Evolutionary conservation across 2,888 invertebrate genomes (phyloP).

Genomic region (Zonitis immaculata): DNA sequence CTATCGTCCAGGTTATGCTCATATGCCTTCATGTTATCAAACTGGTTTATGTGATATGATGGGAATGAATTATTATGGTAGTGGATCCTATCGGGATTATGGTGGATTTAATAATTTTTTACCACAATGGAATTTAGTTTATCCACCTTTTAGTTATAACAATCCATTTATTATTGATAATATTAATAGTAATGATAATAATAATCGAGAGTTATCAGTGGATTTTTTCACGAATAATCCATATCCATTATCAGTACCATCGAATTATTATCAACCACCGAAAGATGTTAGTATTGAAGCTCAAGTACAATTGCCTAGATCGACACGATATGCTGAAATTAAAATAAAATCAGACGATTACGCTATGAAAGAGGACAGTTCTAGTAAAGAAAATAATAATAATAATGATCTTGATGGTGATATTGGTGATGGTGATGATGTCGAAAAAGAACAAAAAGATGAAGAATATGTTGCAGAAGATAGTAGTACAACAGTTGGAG

Average conservation of each 20-base stretch:
- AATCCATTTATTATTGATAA: conserved; percentile 7
- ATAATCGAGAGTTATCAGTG: not conserved
- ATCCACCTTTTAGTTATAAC: conserved; percentile 7
- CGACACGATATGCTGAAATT: conserved; percentile 12
- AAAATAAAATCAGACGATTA: conserved; percentile 4
- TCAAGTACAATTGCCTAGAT: not conserved
- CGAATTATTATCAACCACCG: not conserved
- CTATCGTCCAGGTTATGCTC: conserved; percentile 35
- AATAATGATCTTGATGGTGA: no score
- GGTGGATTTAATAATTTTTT: not conserved
- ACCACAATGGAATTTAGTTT: not conserved
- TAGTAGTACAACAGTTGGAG: no score
- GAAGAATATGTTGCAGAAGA: no score
- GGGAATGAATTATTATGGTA: not conserved
- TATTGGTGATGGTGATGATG: no score
- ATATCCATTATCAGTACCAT: not conserved
- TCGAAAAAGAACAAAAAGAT: no score
- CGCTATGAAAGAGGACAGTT: not conserved
- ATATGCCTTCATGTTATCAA: conserved; percentile 29
- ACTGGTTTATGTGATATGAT: conserved; percentile 16
- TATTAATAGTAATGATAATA: not conserved
- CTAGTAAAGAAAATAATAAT: no score
- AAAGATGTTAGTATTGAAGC: conserved; percentile 8
- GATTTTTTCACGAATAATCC: not conserved
- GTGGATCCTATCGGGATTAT: not conserved